Evolutionary conservation across 2,797 vertebrate genomes (phyloP), one percentile per base, ranked within the genome.

Genomic region (Mastacembelus armatus): DNA sequence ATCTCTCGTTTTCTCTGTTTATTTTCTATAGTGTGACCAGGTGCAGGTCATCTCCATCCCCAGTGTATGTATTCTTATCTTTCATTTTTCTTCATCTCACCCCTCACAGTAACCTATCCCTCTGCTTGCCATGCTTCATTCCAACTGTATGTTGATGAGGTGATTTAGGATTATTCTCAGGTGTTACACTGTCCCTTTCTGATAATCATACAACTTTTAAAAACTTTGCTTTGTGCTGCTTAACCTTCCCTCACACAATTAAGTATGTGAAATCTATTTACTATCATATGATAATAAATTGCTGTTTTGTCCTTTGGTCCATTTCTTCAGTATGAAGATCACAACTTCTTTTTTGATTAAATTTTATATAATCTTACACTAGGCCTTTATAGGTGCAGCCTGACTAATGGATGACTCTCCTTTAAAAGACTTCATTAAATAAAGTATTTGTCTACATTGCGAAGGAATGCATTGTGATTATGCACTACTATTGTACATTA

Each of bases 11-110:
- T n/a, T 71, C 72, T 93, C 82, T 91, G 15, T 81, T 72, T 81
- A 66, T 63, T 71, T 78, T 83, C 86, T 86, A 78, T 82, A 90
- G 90, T 89, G 85, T 91, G 88, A 90, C 88, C 93, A 96, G 95
- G 95, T 96, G 93, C 95, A 96, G 91, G 93, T 96, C 94, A 95
- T 96, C 93, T 94, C 95, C 92, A 94, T 96, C 88, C 94, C 95
- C 88, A 96, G 94, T 95, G 96, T 98, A 98, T 94, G 95, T 97
- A 96, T 96, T 92, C 93, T 92, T 90, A 91, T 82, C 76, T 79
- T 88, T 91, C 79, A 80, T 83, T 85, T 76, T 77, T 69, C 65
- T 82, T 82, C 61, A 75, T 55, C 65, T 87, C 66, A 45, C 85
- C 67, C n/a, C n/a, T 80, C 67, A 7, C 38, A 4, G 58, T 70